Base-by-base conservation (phyloP, 1,140 invertebrate species). In the Agrypnia vestita region DNA sequence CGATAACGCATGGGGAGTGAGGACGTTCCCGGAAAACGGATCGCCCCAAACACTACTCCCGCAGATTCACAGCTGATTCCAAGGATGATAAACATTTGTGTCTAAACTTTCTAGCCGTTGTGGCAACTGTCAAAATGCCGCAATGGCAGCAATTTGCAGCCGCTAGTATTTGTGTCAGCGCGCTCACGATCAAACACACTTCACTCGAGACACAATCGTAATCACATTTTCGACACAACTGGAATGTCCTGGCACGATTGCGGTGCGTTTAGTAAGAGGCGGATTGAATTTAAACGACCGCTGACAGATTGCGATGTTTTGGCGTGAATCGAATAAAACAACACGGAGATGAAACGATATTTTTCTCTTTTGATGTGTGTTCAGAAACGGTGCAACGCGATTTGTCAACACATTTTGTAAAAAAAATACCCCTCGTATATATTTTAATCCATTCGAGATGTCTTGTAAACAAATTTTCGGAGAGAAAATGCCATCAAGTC, bases 1-100 rank as follows among this genome's bases (percentile, higher is more conserved):
- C 81, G 74, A 82, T 82, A 82, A 62, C 81, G 81, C 81, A 82
- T 79, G 81, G 61, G 25, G 73, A 49, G 47, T 25, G 59, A 77
- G 15, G 55, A 62, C 46, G 13, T 49, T 64, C 13, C 25, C 21
- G 59, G 35, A 17, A 15, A 61, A 59, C 17, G 25, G 17, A 75
- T 15, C 12, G 3, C 15, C 1, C 43, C 17, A 47, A 44, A 44
- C 51, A 59, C 51, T 19, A 74, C 55, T 4, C 46, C n/a, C 25
- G 6, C 15, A 49, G 25, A 56, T 56, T 56, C 53, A 56, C 71
- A 56, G 25, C 46, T 71, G 35, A 67, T 43, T 71, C n/a, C 15
- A 71, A 71, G 46, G n/a, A 7, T 56, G 10, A 55, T 56, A 46
- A 69, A 47, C 10, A 17, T 46, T 15, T 61, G 10, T 15, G 25